Base-by-base conservation (phyloP, 2,888 invertebrate species). In the Amphimallon solstitiale region DNA sequence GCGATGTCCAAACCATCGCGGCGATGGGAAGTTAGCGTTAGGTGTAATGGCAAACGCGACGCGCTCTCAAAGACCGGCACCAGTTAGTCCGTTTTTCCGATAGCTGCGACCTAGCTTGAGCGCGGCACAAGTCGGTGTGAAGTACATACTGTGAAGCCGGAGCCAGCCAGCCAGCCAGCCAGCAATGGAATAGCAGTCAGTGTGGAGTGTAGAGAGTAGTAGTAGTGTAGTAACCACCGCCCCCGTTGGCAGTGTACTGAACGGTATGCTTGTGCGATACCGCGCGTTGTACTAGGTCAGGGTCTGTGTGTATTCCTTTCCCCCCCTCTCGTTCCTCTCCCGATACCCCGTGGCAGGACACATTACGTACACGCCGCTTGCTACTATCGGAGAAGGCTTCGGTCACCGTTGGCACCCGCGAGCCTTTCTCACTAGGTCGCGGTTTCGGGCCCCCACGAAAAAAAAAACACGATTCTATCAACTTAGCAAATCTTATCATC, bases 271-370 rank as follows among this genome's bases (percentile, higher is more conserved):
- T 23, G 67, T 71, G 74, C 73, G 71, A 72, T 70, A 74, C 72
- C 69, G 73, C 70, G 73, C 71, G 73, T 77, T 77, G 72, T 69
- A 74, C 73, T 75, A 75, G 76, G 75, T 75, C 76, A 76, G 74
- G 76, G 74, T 72, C 73, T 69, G 71, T 67, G 66, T 70, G 59
- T 70, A 67, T 68, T 65, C 67, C 67, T 64, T 65, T 63, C 69
- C 67, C 65, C 67, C 29, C 70, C 67, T 69, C 67, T 9, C 70
- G 66, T 69, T 69, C 71, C 69, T 59, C 63, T 63, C n/a, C 69
- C 67, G 65, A 68, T 66, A 29, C 38, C 40, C 34, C 56, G 54
- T 38, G 23, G 67, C 69, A 67, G 69, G 69, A 72, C 70, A 65
- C 70, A 69, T 64, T 72, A 67, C 71, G 69, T 71, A 69, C 70